Evolutionary conservation across 1,140 invertebrate species (phyloP), one percentile per base, ranked within the genome.

Genomic region (Eciton burchellii): DNA sequence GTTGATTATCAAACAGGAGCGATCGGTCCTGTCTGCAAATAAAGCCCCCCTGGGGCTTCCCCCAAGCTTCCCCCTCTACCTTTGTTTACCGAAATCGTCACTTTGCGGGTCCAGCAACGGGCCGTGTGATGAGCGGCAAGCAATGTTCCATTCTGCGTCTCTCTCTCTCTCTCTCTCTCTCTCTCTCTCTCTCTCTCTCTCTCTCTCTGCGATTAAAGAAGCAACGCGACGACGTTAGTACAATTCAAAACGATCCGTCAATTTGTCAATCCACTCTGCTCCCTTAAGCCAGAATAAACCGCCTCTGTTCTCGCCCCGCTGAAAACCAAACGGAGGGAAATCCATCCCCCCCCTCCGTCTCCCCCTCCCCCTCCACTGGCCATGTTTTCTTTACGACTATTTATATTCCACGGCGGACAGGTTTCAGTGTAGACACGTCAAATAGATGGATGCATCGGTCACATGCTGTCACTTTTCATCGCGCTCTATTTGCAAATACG

Each of bases 401-500:
- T 68, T 41, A 14, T 49, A 24, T 24, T 35, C 24, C 29, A 12
- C 8, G 3, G 63, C 63, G n/a, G 14, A 66, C 63, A 16, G 45
- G 8, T n/a, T 11, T 59, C 16, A 24, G 24, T 41, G 9, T n/a
- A 35, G 49, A 71, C 26, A n/a, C 19, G 19, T 45, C 11, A 16
- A 16, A 43, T 26, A 45, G 16, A 11, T 12, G 8, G 12, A 56
- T 47, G 9, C 26, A 65, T 72, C 43, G 43, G 19, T 76, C 57
- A 63, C 43, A 57, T 57, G 12, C 47, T 21, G 26, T 63, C 24
- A n/a, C n/a, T 49, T 57, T 79, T 79, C 16, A 56, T 2, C 21
- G 57, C 12, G 21, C 11, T 26, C 21, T 19, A 2, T 68, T 62
- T 29, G 43, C 41, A 16, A 52, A 21, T 14, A 66, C 57, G 35